phyloP scores from a whole-genome alignment of 2,888 invertebrate species.

The Falcaria lacertinaria region DNA sequence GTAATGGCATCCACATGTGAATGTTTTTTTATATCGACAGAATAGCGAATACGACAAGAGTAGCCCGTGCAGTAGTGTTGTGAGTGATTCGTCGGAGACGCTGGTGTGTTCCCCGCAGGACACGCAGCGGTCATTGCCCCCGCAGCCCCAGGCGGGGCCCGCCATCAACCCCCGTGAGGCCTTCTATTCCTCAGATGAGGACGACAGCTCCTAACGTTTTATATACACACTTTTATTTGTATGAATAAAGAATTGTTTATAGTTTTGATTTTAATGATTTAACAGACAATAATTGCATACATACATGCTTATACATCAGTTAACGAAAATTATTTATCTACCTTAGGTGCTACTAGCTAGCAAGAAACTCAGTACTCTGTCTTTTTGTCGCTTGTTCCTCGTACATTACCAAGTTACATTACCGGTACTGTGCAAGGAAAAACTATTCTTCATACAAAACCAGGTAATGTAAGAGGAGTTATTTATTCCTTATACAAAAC shows the following conservation, averaged over 20 bases:
- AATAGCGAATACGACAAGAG: constrained; percentile 15
- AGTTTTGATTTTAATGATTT: constrained; percentile 10
- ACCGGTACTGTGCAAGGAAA: too few relatives aligned
- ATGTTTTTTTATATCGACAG: not conserved
- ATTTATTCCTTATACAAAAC: too few relatives aligned
- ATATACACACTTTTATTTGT: constrained; percentile 33
- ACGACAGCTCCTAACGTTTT: constrained; percentile 34
- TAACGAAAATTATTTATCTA: too few relatives aligned
- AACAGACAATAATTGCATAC: not conserved
- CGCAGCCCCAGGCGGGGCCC: constrained; percentile 7
- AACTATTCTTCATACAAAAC: too few relatives aligned
- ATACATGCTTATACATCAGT: too few relatives aligned
- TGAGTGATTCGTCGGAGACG: constrained; percentile 64
- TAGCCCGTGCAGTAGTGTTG: constrained; percentile 42
- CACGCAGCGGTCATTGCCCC: constrained; percentile 21
- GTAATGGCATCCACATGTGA: too few relatives aligned
- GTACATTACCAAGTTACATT: too few relatives aligned
- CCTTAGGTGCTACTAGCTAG: too few relatives aligned
- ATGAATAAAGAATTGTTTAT: constrained; percentile 27
- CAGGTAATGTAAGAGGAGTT: too few relatives aligned
- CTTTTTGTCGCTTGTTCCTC: too few relatives aligned
- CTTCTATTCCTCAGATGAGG: constrained; percentile 52
- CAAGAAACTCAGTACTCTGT: too few relatives aligned
- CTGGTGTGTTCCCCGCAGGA: constrained; percentile 49
- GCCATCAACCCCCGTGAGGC: constrained; percentile 54